These are phyloP conservation scores for Babylonia areolata DNA, from an alignment of 1,140 invertebrate genomes.

Conservation along the genomic window DNA sequence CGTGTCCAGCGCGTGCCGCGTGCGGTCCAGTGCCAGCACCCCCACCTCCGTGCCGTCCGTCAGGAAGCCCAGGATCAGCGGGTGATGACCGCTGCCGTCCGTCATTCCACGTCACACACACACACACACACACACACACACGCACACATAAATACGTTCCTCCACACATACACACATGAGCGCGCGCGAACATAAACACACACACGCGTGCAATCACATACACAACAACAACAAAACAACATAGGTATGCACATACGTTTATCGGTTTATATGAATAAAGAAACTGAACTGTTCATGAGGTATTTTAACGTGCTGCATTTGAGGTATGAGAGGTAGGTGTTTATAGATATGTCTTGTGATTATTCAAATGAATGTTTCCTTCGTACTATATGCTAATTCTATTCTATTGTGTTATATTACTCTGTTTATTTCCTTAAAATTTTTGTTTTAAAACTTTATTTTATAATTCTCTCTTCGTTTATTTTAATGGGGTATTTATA, in stretches of 20 bases:
- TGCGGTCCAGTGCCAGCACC: constrained; percentile 50
- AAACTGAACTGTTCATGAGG: too few relatives aligned
- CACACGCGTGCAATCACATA: not conserved
- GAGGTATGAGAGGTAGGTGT: too few relatives aligned
- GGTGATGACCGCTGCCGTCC: constrained; percentile 38
- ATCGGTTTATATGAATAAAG: too few relatives aligned
- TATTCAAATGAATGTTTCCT: too few relatives aligned
- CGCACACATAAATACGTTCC: not conserved
- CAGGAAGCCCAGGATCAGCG: constrained; percentile 55
- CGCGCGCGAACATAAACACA: not conserved
- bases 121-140: not conserved
- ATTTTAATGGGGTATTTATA: too few relatives aligned
- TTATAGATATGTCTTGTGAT: too few relatives aligned
- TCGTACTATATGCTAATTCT: too few relatives aligned
- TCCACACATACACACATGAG: not conserved
- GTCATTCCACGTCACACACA: not conserved
- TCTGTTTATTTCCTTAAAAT: too few relatives aligned
- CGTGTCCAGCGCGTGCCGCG: constrained; percentile 40
- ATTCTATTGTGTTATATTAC: too few relatives aligned
- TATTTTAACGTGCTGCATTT: too few relatives aligned
- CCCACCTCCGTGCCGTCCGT: constrained; percentile 60
- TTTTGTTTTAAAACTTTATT: too few relatives aligned
- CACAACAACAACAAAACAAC: not conserved
- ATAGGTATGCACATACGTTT: not conserved
- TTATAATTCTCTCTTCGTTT: too few relatives aligned